Evolutionary conservation across 1,140 invertebrate genomes (phyloP).

Genomic region (Palaemon carinicauda): DNA sequence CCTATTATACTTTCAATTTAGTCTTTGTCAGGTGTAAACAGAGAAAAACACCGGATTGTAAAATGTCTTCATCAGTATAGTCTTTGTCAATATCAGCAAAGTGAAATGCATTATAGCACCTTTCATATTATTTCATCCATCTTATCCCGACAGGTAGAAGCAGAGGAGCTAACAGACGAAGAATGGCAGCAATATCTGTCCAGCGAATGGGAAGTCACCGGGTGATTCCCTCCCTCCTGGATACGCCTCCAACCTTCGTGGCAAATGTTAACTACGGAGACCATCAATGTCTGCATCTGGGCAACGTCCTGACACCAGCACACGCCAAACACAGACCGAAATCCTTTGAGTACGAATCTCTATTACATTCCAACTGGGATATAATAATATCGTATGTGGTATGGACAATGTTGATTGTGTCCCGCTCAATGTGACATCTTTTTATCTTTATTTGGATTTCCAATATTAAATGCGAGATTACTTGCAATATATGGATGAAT

Average conservation of each 20-base stretch:
- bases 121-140: background rate
- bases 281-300: constrained; percentile 27
- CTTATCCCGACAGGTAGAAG: constrained; percentile 11
- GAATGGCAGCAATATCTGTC: constrained; percentile 32
- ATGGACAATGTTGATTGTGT: too few relatives aligned
- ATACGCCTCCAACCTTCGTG: constrained; percentile 8
- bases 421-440: too few relatives aligned
- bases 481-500: too few relatives aligned
- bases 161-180: constrained; percentile 32
- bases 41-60: too few relatives aligned
- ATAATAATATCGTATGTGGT: too few relatives aligned
- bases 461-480: too few relatives aligned
- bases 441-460: too few relatives aligned
- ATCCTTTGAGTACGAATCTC: background rate
- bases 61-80: too few relatives aligned
- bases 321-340: background rate
- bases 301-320: constrained; percentile 26
- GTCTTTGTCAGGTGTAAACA: too few relatives aligned
- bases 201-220: constrained; percentile 17
- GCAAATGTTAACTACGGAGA: constrained; percentile 26
- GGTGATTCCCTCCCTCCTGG: constrained; percentile 7
- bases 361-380: too few relatives aligned
- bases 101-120: background rate
- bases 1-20: too few relatives aligned
- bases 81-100: background rate